phyloP scores from a whole-genome alignment of 1,140 invertebrate genomes.

The Drosophila melanica region DNA sequence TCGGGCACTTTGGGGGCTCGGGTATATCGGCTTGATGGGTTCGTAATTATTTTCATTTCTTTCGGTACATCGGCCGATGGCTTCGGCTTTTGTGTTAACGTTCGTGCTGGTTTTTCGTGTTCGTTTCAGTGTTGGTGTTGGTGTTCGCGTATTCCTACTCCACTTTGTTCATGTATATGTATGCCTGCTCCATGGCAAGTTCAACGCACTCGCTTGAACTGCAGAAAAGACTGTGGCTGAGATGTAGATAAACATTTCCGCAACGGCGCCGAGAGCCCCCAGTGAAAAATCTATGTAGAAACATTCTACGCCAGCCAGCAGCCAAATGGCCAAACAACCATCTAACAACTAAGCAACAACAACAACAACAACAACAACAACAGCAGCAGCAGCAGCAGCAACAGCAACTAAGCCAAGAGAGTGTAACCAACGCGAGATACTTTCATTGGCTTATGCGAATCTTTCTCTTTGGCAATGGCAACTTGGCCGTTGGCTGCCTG shows the following conservation, averaged over 20 bases:
- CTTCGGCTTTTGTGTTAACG: constrained; percentile 9
- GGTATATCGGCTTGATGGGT: constrained; percentile 10
- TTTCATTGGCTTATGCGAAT: constrained; percentile 66
- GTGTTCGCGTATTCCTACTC: constrained; percentile 57
- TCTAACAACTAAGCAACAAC: constrained; percentile 17
- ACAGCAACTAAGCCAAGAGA: constrained; percentile 49
- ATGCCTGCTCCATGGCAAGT: constrained; percentile 57
- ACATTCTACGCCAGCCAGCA: constrained; percentile 58
- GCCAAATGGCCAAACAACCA: constrained; percentile 3
- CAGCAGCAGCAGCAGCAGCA: constrained; percentile 18
- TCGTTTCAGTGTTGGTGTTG: background rate
- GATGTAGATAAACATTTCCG: constrained; percentile 74
- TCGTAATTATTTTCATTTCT: constrained; percentile 75
- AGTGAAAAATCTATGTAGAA: constrained; percentile 74
- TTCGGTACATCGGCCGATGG: constrained; percentile 12
- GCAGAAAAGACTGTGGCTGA: constrained; percentile 61
- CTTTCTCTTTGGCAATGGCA: constrained; percentile 49
- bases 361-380: constrained; percentile 12
- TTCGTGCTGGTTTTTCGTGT: constrained; percentile 11
- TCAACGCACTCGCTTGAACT: constrained; percentile 79
- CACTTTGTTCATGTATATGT: constrained; percentile 61
- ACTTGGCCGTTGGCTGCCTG: constrained; percentile 17
- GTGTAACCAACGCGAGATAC: constrained; percentile 66
- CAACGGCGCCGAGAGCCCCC: constrained; percentile 46
- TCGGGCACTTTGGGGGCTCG: constrained; percentile 26